Evolutionary conservation across 2,113 vertebrate species (phyloP).

Genomic region (Prunella himalayana): DNA sequence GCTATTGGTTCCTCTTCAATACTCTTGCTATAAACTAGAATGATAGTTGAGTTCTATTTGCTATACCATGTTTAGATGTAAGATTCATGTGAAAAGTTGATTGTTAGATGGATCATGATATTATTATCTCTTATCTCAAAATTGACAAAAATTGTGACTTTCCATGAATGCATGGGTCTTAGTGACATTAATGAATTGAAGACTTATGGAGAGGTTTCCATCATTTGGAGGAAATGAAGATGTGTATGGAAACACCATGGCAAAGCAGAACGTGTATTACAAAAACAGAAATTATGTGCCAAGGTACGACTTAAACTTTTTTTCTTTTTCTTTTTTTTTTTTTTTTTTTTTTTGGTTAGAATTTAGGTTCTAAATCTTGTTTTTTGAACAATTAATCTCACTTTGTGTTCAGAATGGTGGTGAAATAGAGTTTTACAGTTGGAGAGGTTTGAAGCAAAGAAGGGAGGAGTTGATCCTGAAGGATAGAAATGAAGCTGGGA

Average conservation of each 20-base stretch:
- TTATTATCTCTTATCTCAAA: not conserved
- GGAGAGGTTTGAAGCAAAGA: not conserved
- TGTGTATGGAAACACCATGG: not conserved
- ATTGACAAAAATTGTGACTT: not conserved
- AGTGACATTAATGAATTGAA: not conserved
- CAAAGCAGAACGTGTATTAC: not conserved
- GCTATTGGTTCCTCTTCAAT: not conserved
- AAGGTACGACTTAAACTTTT: not conserved
- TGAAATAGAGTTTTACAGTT: not conserved
- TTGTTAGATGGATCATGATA: not conserved
- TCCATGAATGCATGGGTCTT: not conserved
- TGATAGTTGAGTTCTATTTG: not conserved
- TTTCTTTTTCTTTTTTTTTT: not conserved
- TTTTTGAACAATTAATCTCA: not conserved
- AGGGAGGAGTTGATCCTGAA: not conserved
- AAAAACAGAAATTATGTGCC: not conserved
- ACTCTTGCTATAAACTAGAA: not conserved
- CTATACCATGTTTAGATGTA: not conserved
- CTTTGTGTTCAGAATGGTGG: not conserved
- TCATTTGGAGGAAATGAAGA: not conserved
- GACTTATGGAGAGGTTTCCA: not conserved
- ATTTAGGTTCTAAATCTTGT: not conserved
- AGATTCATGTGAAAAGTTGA: not conserved
- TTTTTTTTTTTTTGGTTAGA: too few species aligned
- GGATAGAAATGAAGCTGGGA: not conserved